Percentiles rank a stretch among this genome's conserved stretches.
These are phyloP conservation scores for Cephalopterus ornatus DNA, from an alignment of 2,113 vertebrate genomes.

Conservation along the genomic window DNA sequence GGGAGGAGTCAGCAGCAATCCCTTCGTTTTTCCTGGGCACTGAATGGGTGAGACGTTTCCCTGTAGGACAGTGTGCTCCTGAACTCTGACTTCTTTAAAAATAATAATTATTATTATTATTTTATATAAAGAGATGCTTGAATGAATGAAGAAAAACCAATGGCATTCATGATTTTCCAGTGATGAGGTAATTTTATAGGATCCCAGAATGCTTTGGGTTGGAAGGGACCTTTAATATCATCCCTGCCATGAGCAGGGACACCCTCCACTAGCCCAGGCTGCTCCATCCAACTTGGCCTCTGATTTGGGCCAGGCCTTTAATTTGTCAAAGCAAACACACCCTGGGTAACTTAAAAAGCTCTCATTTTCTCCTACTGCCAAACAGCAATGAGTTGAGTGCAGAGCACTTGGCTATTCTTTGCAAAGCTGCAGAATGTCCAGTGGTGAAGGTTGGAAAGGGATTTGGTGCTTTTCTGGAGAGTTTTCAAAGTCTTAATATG, in stretches of 20 bases:
- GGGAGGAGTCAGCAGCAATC: background rate
- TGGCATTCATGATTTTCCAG: background rate
- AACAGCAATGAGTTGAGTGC: background rate
- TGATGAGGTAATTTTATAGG: background rate
- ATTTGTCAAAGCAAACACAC: background rate
- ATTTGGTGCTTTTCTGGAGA: background rate
- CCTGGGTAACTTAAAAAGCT: background rate
- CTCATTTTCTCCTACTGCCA: background rate
- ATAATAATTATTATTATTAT: background rate
- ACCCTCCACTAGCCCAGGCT: no score
- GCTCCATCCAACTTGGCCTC: background rate
- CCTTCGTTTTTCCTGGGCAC: background rate
- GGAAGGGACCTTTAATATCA: background rate
- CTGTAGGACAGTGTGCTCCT: background rate
- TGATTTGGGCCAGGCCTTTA: background rate
- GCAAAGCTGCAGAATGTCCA: background rate
- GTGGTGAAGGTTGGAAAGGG: background rate
- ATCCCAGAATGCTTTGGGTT: background rate
- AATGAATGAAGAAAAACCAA: background rate
- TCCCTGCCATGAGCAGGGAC: background rate
- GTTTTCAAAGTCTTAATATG: background rate
- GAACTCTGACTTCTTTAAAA: background rate
- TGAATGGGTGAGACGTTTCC: background rate
- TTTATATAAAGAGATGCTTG: background rate
- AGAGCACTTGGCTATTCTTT: background rate